Evolutionary conservation across 2,113 vertebrate species (phyloP), one percentile per base, ranked within the genome.

Genomic region (Dicrurus megarhynchus): DNA sequence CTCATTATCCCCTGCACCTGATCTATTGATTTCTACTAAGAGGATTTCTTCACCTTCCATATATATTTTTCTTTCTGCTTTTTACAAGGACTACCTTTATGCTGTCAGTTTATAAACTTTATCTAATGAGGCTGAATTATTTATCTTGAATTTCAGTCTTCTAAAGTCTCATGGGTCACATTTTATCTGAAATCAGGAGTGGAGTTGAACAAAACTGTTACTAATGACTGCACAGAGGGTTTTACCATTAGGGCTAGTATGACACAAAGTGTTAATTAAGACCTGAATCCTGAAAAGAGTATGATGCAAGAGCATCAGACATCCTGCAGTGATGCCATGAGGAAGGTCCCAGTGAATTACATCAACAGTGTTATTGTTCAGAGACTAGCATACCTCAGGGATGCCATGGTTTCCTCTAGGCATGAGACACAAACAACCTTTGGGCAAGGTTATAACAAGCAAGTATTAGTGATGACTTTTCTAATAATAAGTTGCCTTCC

Each of bases 261-360:
- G 82, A 74, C 42, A 91, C 68, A 50, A 92, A 63, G 73, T 81
- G 57, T 92, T 96, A 95, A 95, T 96, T 93, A 97, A 94, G 82
- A 92, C 35, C 68, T 47, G 67, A 91, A 91, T 95, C 30, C 84
- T 69, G 23, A 87, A 87, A 93, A 84, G 33, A 60, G 27, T 37
- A 68, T 96, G 89, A 61, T 96, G 60, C 35, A 97, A 82, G 44
- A 94, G 73, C 63, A 77, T n/a, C 47, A 39, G 63, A 22, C 50
- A 79, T 42, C 84, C 83, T 94, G 32, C 30, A 76, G 28, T 53
- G 46, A 63, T 81, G 73, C 86, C 64, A 59, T 0, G 13, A 92
- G 84, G 86, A 93, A 83, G 56, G 63, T 73, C 65, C 23, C 80
- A 85, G 75, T 42, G 50, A 94, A 76, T 90, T 56, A 73, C 91